Evolutionary conservation across 2,113 vertebrate genomes (phyloP), one percentile per base, ranked within the genome.

Genomic region (Cathartes aura): DNA sequence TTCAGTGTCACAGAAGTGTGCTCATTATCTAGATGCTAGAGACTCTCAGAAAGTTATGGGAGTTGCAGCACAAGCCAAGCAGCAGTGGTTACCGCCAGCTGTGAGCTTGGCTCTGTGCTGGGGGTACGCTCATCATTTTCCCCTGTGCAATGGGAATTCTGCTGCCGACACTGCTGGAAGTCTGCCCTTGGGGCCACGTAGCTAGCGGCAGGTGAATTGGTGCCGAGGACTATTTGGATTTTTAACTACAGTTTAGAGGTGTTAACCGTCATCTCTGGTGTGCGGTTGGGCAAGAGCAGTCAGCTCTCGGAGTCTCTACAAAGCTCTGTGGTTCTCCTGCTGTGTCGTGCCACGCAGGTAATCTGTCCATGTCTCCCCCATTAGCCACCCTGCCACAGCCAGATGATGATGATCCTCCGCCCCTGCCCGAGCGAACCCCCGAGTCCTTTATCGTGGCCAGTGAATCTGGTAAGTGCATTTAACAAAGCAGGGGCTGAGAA

Each of bases 391-490:
- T 59, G 71, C 30, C 80, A 36, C 78, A 53, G 34, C 50, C 76
- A 26, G 97, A 98, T n/a, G 98, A 98, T 9, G 99, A 99, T 3
- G 91, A 53, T 5, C 98, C 99, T 64, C 99, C 99, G 4, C 99
- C 99, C 32, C 96, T 99, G 82, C 99, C 99, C 11, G 97, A 99
- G 95, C 97, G 99, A 96, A 99, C 99, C 4, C 99, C 99, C 0
- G 99, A 99, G 80, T 99, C 99, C 55, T 99, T 99, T 36, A 97
- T 99, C 6, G 97, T 99, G 95, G 97, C 98, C 38, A 73, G 67
- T 16, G 98, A 98, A 40, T 5, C 82, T 34, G 99, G 99, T 99
- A 94, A 95, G 98, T 91, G 85, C 34, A 22, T 47, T 10, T 85
- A 18, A 3, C 21, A 20, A 30, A 3, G 32, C 43, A 34, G 24